Conservation (phyloP, 2,797 vertebrate species). For the Microctenopoma lineatum region DNA sequence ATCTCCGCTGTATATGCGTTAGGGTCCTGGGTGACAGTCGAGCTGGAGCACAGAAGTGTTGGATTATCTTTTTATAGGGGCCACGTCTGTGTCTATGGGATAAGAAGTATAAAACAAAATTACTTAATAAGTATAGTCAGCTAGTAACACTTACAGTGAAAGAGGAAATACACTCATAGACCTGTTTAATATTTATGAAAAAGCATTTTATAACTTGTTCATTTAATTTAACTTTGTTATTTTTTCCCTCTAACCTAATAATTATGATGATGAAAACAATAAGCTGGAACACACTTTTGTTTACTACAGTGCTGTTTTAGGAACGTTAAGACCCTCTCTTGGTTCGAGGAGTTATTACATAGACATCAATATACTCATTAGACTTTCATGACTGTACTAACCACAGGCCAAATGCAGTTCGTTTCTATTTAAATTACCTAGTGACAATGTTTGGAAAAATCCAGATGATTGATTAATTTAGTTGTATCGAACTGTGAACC, state of each 20-base stretch:
- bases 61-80: conserved; percentile 77
- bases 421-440: no score
- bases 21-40: conserved; percentile 86
- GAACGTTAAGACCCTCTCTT: fast-evolving
- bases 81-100: conserved; percentile 81
- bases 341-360: background rate
- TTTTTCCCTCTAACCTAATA: background rate
- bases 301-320: background rate
- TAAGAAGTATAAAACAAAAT: no score
- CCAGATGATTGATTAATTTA: background rate
- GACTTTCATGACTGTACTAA: background rate
- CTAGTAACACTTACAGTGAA: background rate
- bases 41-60: conserved; percentile 75
- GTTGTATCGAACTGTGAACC: background rate
- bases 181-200: no score
- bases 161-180: background rate
- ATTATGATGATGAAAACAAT: background rate
- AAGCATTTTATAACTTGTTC: background rate
- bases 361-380: background rate
- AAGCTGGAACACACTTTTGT: background rate
- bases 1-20: conserved; percentile 79
- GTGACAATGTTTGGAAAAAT: no score
- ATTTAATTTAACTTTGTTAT: background rate
- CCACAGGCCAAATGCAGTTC: no score
- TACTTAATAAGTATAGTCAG: no score